A percentile compares a stretch with the other conserved stretches of the same genome.
Conservation (phyloP, 1,140 invertebrate species). For the Pristionchus pacificus region DNA sequence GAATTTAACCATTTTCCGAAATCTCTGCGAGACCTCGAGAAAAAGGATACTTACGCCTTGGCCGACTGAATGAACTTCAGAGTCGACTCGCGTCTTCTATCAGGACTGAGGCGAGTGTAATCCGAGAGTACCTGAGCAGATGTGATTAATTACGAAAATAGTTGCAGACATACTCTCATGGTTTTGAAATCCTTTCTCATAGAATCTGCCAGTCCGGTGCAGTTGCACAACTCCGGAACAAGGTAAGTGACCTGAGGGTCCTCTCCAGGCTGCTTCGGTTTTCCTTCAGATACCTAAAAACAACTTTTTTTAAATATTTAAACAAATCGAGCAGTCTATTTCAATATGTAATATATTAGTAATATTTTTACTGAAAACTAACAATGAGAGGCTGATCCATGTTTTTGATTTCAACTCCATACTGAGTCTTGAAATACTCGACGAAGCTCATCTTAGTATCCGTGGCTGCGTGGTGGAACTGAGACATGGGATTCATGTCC, state of each 20-base stretch:
- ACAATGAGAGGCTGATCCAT: slow-evolving; percentile 27
- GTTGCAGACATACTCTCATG: not conserved
- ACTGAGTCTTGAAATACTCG: slow-evolving; percentile 23
- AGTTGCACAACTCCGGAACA: slow-evolving; percentile 24
- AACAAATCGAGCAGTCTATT: too few species aligned
- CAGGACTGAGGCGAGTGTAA: not conserved
- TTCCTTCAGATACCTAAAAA: slow-evolving; percentile 29
- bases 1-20: not conserved
- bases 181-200: not conserved
- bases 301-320: not conserved
- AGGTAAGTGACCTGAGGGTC: slow-evolving; percentile 28
- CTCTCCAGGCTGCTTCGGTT: slow-evolving; percentile 32
- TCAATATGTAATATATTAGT: too few species aligned
- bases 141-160: not conserved
- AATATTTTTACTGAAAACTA: too few species aligned
- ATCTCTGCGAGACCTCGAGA: not conserved
- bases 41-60: not conserved
- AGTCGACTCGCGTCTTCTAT: not conserved
- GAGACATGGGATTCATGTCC: slow-evolving; percentile 15
- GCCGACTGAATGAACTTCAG: not conserved
- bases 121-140: not conserved
- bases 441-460: slow-evolving; percentile 14
- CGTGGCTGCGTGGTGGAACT: slow-evolving; percentile 19
- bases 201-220: slow-evolving; percentile 4
- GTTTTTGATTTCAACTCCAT: slow-evolving; percentile 2